Evolutionary conservation across 2,113 vertebrate genomes (phyloP).

Genomic region (Mellivora capensis): DNA sequence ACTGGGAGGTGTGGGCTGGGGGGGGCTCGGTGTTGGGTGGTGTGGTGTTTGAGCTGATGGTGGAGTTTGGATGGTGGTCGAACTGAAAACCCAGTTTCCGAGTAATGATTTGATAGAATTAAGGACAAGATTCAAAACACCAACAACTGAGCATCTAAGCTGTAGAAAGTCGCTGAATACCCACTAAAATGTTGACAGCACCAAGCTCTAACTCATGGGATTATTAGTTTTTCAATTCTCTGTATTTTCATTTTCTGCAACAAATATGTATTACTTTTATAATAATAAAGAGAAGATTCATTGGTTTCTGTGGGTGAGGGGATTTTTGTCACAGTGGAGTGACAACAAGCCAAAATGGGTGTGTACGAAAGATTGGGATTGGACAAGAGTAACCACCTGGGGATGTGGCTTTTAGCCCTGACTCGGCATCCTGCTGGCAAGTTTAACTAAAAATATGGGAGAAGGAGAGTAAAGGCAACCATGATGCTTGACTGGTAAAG

Average conservation of each 20-base stretch:
- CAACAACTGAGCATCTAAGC: not conserved
- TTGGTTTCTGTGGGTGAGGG: not conserved
- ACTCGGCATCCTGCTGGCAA: not conserved
- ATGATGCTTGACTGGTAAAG: conserved; percentile 51
- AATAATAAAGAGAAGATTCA: not conserved
- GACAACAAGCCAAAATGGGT: not conserved
- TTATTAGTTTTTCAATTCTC: not conserved
- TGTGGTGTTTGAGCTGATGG: not conserved
- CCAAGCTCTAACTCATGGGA: not conserved
- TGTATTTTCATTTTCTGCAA: not conserved
- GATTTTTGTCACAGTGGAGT: not conserved
- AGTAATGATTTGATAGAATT: not conserved
- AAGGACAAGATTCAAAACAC: not conserved
- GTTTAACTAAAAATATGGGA: not conserved
- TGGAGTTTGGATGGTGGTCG: not conserved
- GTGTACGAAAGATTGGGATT: not conserved
- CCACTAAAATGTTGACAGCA: not conserved
- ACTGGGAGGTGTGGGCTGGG: fast-evolving
- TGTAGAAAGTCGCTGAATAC: not conserved
- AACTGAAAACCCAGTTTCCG: not conserved
- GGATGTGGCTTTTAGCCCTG: not conserved
- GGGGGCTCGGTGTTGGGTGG: too few species aligned
- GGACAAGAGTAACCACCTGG: not conserved
- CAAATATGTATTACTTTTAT: not conserved
- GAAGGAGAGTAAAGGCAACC: not conserved